Evolutionary conservation across 2,113 vertebrate species (phyloP).

Genomic region (Progne subis): DNA sequence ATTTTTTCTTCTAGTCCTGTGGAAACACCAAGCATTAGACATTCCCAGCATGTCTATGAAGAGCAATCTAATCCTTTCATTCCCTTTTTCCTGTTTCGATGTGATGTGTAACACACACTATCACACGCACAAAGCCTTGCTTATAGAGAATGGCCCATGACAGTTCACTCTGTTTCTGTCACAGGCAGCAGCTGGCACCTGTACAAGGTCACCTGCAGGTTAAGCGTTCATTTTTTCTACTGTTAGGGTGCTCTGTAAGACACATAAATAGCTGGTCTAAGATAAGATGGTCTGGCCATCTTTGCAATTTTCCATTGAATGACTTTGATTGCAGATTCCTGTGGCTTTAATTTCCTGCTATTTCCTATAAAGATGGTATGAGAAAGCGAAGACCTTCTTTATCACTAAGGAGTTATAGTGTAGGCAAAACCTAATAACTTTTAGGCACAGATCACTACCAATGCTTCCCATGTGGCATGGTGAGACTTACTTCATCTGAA

Average conservation of each 20-base stretch:
- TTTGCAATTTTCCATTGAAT: background rate
- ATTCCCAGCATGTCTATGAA: background rate
- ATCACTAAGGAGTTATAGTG: background rate
- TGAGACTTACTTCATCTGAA: background rate
- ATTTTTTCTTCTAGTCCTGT: background rate
- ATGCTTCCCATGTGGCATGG: background rate
- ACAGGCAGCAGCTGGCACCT: background rate
- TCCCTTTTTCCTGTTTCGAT: background rate
- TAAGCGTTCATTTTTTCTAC: background rate
- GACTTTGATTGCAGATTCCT: background rate
- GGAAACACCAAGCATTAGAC: background rate
- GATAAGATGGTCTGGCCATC: background rate
- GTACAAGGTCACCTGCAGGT: background rate
- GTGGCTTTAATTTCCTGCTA: background rate
- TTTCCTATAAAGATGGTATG: background rate
- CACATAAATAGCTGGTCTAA: background rate
- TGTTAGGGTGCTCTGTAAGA: background rate
- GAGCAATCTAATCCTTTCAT: background rate
- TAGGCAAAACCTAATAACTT: background rate
- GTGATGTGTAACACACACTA: background rate
- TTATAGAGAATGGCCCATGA: background rate
- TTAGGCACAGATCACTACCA: accelerated
- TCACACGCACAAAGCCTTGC: background rate
- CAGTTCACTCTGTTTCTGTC: background rate
- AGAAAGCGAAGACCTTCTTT: background rate